Conservation (phyloP, 37 sponge, comb jelly and placozoan species). For the Diacarnus erythraeanus region DNA sequence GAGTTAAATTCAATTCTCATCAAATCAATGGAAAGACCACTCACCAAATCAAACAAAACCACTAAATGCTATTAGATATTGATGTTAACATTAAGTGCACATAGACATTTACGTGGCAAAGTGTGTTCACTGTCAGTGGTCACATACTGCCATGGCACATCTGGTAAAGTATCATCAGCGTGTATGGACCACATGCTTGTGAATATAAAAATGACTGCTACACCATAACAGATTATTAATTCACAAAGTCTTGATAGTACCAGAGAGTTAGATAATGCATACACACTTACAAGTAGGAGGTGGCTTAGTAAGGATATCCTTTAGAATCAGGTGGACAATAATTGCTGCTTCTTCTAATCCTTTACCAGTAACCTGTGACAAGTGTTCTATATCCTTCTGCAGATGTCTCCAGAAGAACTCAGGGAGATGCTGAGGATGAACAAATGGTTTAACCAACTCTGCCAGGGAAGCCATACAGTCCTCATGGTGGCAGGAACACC, state of each 20-base stretch:
- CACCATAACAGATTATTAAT: neutral
- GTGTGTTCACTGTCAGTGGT: no score
- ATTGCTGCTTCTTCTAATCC: constrained; percentile 46
- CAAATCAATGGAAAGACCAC: no score
- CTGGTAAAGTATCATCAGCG: no score
- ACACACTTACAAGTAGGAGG: constrained; percentile 1
- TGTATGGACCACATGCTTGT: neutral
- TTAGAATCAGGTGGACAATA: constrained; percentile 44
- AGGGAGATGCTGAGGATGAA: constrained; percentile 28
- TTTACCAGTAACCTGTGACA: constrained; percentile 33
- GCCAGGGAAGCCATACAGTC: constrained; percentile 13
- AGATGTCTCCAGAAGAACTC: constrained; percentile 63
- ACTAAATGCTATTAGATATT: no score
- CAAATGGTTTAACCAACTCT: constrained; percentile 12
- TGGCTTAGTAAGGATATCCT: constrained; percentile 22
- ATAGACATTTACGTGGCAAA: no score
- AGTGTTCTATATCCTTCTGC: constrained; percentile 29
- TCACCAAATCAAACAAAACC: no score
- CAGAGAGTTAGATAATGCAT: neutral
- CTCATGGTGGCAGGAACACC: constrained; percentile 36
- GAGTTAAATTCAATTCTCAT: no score
- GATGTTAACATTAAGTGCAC: no score
- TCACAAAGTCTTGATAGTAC: neutral
- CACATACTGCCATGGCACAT: no score
- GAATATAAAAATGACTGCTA: neutral